Evolutionary conservation across 1,140 invertebrate genomes (phyloP).

Genomic region (Drosophila busckii): DNA sequence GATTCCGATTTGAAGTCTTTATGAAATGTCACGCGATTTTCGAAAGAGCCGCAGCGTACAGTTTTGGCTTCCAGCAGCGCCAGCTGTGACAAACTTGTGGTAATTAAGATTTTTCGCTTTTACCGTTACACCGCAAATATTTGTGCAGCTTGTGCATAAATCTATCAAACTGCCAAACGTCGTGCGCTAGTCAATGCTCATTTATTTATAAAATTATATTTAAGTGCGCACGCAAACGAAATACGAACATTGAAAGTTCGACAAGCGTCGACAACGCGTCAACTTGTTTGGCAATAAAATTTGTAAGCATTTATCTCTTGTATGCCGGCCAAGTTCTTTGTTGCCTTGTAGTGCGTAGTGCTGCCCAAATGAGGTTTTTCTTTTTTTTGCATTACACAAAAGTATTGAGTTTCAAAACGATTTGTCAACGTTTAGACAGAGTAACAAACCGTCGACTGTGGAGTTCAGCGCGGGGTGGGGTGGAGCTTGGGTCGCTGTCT

Average conservation of each 20-base stretch:
- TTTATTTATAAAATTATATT: no score
- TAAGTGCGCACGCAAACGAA: no score
- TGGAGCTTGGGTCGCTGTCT: conserved; percentile 5
- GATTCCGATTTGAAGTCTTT: conserved; percentile 62
- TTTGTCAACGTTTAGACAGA: conserved; percentile 65
- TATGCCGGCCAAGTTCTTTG: conserved; percentile 9
- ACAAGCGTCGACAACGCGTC: conserved; percentile 50
- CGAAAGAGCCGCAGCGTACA: conserved; percentile 48
- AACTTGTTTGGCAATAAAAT: conserved; percentile 68
- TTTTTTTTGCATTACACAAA: conserved; percentile 70
- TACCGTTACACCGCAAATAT: no score
- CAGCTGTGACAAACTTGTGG: conserved; percentile 65
- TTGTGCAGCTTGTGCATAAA: neutral
- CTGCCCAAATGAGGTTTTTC: conserved; percentile 51
- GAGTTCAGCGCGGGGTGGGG: conserved; percentile 16
- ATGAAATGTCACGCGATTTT: conserved; percentile 69
- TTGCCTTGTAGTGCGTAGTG: conserved; percentile 18
- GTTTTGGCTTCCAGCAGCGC: conserved; percentile 55
- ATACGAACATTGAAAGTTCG: conserved; percentile 11
- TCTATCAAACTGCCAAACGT: conserved; percentile 35
- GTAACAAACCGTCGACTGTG: neutral
- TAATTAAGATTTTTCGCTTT: conserved; percentile 60
- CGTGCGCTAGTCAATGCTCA: conserved; percentile 64
- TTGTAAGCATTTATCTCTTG: conserved; percentile 72
- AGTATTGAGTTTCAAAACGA: conserved; percentile 71